Base-by-base conservation (phyloP, 2,113 vertebrate species). In the Psammodynastes pulverulentus region DNA sequence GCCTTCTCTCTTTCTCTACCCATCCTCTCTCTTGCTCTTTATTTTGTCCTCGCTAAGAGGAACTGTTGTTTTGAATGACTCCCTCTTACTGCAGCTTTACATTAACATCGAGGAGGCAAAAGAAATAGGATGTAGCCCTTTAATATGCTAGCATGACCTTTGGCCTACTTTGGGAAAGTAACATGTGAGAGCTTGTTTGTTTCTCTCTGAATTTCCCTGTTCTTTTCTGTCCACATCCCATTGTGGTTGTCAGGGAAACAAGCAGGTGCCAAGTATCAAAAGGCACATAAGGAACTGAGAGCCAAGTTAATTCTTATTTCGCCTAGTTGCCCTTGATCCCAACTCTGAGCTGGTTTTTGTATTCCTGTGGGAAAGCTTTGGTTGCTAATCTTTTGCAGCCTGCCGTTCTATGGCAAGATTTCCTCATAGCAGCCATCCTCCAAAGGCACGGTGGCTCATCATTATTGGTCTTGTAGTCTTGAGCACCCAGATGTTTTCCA, bases 61-160 rank as follows among this genome's bases (percentile, higher is more conserved):
- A 52, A 54, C 26, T 21, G 2, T 49, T 51, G 7, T 9, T 17
- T 26, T 72, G 91, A 62, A 43, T 13, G 43, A 49, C n/a, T 6
- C 21, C 7, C 5, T 13, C 9, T 72, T 52, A 15, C 19, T 79
- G 19, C 10, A 86, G 85, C 3, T 79, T 43, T 19, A 13, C 48
- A 43, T 84, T 4, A 21, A 12, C 1, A 15, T 2, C 9, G 34
- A 53, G 51, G 0, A n/a, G 46, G 0, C 19, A 49, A 19, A 0
- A 23, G 1, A 52, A 53, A 0, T 1, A 45, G 51, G 3, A 46
- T 12, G 48, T 91, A 56, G 94, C 94, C 88, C 94, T 96, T 96
- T 95, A 94, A 96, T 92, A 0, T 3, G 26, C 12, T 4, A 1
- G 52, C 88, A 3, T 97, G 95, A 96, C 97, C 97, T 97, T 97